Evolutionary conservation across 2,888 invertebrate species (phyloP).

Genomic region (Heliconius ethilla): DNA sequence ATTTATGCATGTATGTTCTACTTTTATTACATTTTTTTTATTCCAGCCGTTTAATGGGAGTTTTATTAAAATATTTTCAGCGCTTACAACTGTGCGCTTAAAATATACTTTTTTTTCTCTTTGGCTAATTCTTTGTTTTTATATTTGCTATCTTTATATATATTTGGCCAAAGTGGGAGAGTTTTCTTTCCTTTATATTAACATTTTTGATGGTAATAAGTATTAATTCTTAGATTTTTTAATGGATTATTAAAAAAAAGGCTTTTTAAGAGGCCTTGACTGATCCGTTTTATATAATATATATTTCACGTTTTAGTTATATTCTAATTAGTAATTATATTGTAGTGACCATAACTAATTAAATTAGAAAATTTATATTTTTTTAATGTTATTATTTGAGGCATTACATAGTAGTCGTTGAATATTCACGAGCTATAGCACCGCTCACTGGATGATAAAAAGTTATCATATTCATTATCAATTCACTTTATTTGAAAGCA

Average conservation of each 20-base stretch:
- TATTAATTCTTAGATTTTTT: background rate
- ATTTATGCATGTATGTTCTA: background rate
- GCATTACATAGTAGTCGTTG: background rate
- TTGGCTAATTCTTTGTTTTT: background rate
- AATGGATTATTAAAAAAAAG: background rate
- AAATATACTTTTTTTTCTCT: background rate
- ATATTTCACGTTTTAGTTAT: background rate
- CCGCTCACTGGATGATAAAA: conserved; percentile 6
- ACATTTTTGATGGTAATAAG: too few species aligned
- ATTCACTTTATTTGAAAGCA: conserved; percentile 9
- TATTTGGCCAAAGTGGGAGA: background rate
- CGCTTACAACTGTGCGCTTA: background rate
- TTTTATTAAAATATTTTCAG: conserved; percentile 7
- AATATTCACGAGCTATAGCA: background rate
- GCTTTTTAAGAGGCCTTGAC: too few species aligned
- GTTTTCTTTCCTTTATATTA: background rate
- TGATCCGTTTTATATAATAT: too few species aligned
- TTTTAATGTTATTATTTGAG: background rate
- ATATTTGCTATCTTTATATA: background rate
- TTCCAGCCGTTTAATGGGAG: background rate
- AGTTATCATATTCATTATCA: conserved; percentile 20
- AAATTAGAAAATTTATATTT: background rate
- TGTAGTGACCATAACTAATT: background rate
- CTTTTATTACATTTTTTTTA: background rate
- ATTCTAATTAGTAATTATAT: background rate